A percentile compares a stretch with the other conserved stretches of the same genome.
Evolutionary conservation across 2,888 invertebrate genomes (phyloP).

Genomic region (Ennomos erosarius): DNA sequence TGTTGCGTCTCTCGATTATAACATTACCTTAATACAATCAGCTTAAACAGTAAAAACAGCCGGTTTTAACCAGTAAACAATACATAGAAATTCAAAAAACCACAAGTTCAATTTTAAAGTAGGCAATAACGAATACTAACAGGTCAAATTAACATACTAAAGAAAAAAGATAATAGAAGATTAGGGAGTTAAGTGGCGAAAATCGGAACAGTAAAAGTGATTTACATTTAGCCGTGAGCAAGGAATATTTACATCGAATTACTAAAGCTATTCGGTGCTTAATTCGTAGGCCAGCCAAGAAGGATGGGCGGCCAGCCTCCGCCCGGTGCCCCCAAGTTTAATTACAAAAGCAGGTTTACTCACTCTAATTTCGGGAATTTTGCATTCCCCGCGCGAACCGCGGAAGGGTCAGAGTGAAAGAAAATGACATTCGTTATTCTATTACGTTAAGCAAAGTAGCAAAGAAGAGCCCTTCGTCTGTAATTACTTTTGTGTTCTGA

Average conservation of each 20-base stretch:
- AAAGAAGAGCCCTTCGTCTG: constrained; percentile 66
- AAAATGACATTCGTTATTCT: constrained; percentile 85
- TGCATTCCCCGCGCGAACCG: constrained; percentile 82
- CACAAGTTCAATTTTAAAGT: constrained; percentile 25
- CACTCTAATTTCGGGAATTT: constrained; percentile 83
- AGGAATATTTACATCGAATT: constrained; percentile 83
- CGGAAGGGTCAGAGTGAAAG: constrained; percentile 83
- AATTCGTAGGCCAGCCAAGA: constrained; percentile 83
- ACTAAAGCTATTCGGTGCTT: constrained; percentile 83
- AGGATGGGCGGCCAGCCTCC: constrained; percentile 77
- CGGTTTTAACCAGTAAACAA: neutral
- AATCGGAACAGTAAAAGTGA: constrained; percentile 82
- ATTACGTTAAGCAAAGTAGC: constrained; percentile 78
- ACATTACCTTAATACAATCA: constrained; percentile 39
- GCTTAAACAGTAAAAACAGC: neutral
- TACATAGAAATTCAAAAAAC: neutral
- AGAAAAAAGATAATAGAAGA: constrained; percentile 63
- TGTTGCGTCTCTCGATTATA: constrained; percentile 80
- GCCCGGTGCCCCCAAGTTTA: constrained; percentile 69
- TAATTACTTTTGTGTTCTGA: constrained; percentile 72
- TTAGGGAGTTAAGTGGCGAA: constrained; percentile 69
- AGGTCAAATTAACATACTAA: constrained; percentile 57
- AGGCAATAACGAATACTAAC: constrained; percentile 36
- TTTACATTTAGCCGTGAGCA: constrained; percentile 80
- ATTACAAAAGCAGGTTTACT: constrained; percentile 83